Conservation (phyloP, 2,113 vertebrate species). For the Cephalophus harveyi region DNA sequence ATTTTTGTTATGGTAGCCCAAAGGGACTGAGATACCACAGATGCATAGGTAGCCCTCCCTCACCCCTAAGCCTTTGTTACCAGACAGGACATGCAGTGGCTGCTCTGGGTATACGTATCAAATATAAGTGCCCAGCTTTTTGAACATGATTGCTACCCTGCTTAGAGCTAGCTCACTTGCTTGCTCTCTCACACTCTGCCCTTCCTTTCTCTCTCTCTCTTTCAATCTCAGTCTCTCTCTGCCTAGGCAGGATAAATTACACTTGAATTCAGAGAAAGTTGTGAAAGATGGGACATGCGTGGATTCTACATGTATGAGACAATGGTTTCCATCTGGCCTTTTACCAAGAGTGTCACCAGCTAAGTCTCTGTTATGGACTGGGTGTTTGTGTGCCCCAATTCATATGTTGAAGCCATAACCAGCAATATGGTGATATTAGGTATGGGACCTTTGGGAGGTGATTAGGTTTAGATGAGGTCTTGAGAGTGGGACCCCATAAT, state of each 20-base stretch:
- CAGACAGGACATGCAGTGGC: background rate
- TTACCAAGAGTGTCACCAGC: background rate
- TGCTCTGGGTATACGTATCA: background rate
- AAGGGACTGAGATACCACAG: background rate
- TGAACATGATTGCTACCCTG: background rate
- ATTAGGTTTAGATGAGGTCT: background rate
- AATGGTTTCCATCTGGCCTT: background rate
- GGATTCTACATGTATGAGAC: background rate
- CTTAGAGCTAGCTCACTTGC: background rate
- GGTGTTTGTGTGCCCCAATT: background rate
- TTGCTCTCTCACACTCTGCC: background rate
- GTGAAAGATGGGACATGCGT: background rate
- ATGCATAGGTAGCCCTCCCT: background rate
- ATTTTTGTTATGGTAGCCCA: background rate
- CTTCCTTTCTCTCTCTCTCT: background rate
- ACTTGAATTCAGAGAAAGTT: background rate
- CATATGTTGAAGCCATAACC: background rate
- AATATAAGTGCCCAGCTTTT: background rate
- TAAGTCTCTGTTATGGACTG: background rate
- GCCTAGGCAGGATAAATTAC: background rate
- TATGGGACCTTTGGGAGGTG: background rate
- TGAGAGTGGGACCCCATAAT: background rate
- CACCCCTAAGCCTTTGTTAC: background rate
- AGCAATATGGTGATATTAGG: background rate
- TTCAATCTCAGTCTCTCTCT: background rate